Conservation (phyloP, 2,888 invertebrate genomes). For the Trypoxylon attenuatum region DNA sequence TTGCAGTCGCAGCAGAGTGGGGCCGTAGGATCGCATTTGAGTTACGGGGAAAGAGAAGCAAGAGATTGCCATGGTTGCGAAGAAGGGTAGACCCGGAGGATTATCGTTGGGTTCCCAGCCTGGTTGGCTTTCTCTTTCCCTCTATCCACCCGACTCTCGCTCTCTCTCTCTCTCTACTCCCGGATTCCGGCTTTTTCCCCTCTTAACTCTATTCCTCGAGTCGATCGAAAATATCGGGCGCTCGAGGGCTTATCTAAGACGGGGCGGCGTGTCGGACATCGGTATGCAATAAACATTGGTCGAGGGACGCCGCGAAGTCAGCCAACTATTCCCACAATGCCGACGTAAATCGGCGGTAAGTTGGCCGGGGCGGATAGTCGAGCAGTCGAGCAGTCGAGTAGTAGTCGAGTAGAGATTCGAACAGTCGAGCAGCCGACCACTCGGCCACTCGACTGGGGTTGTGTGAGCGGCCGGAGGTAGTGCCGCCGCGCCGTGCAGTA, state of each 20-base stretch:
- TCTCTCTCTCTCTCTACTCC: neutral
- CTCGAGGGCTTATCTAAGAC: constrained; percentile 23
- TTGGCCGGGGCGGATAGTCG: neutral
- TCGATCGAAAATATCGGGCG: constrained; percentile 12
- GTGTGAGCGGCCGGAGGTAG: no score
- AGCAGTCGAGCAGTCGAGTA: no score
- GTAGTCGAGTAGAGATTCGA: no score
- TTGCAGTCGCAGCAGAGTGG: neutral
- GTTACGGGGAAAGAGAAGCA: constrained; percentile 18
- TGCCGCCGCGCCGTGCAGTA: no score
- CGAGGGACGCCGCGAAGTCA: constrained; percentile 36
- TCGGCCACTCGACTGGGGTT: constrained; percentile 4
- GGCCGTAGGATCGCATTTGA: constrained; percentile 14
- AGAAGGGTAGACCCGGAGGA: constrained; percentile 1
- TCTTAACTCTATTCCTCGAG: constrained; percentile 5
- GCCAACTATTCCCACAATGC: constrained; percentile 52
- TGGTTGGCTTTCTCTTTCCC: neutral
- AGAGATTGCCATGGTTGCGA: constrained; percentile 6
- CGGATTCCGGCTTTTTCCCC: neutral
- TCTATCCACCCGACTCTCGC: no score
- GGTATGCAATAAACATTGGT: constrained; percentile 60
- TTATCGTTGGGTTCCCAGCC: constrained; percentile 20
- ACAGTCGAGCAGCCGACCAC: constrained; percentile 8
- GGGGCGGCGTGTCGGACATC: constrained; percentile 31
- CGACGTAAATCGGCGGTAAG: constrained; percentile 36